Evolutionary conservation across 2,888 invertebrate genomes (phyloP).

Genomic region (Nymphalis urticae): DNA sequence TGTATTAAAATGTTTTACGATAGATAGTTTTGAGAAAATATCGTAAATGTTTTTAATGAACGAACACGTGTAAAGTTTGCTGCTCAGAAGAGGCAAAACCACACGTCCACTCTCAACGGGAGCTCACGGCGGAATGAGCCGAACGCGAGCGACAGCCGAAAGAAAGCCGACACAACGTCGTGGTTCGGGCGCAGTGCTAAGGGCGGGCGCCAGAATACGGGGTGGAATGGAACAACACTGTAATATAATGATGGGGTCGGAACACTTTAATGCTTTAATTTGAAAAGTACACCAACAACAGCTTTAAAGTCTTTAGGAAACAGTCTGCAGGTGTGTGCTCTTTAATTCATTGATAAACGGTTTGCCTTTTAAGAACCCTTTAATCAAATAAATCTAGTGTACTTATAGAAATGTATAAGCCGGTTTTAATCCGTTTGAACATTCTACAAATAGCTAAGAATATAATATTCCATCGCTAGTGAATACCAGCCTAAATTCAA

Average conservation of each 20-base stretch:
- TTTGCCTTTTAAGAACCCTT: constrained; percentile 9
- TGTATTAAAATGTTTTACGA: constrained; percentile 15
- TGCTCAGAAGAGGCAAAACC: constrained; percentile 35
- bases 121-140: constrained; percentile 68
- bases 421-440: constrained; percentile 17
- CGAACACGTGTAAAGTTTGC: constrained; percentile 75
- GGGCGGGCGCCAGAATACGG: constrained; percentile 62
- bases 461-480: constrained; percentile 50
- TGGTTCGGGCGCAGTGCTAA: constrained; percentile 45
- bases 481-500: constrained; percentile 77
- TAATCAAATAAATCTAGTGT: background rate
- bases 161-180: constrained; percentile 40
- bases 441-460: constrained; percentile 5
- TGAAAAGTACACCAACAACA: constrained; percentile 76
- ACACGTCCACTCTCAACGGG: constrained; percentile 53
- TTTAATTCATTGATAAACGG: constrained; percentile 30
- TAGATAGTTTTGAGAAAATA: constrained; percentile 22
- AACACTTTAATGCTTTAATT: constrained; percentile 81
- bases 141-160: constrained; percentile 41
- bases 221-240: constrained; percentile 79
- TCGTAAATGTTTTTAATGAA: constrained; percentile 44
- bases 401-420: background rate
- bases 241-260: constrained; percentile 81
- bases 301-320: constrained; percentile 39
- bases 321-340: constrained; percentile 24